phyloP scores from a whole-genome alignment of 2,113 vertebrate species.

The Oxyruncus cristatus region DNA sequence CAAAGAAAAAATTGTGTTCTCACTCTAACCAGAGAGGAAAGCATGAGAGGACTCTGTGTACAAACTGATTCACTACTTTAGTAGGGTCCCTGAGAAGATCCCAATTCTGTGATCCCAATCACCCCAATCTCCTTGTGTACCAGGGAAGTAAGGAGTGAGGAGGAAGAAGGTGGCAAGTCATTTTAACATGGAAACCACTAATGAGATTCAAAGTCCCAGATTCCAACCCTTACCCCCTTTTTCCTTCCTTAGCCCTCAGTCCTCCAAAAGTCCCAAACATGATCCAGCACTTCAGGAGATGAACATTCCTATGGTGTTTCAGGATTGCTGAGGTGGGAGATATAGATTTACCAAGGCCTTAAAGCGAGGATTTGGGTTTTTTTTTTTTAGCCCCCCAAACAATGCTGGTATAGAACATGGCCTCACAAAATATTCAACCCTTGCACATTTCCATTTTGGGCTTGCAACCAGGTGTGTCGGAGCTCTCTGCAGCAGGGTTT shows the following conservation, averaged over 20 bases:
- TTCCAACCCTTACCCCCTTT: neutral
- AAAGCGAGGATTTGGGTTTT: neutral
- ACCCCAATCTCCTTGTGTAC: neutral
- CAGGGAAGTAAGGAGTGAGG: neutral
- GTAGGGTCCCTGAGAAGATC: neutral
- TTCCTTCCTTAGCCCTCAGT: neutral
- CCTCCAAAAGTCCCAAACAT: neutral
- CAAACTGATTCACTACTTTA: neutral
- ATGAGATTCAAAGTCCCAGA: neutral
- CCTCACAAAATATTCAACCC: slow-evolving; percentile 46
- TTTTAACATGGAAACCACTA: neutral
- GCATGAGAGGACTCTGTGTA: neutral
- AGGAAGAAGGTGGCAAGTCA: neutral
- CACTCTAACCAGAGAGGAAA: neutral
- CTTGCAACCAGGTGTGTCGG: slow-evolving; percentile 56
- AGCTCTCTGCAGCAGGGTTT: slow-evolving; percentile 27
- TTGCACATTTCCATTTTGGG: slow-evolving; percentile 61
- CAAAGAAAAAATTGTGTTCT: neutral
- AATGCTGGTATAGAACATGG: slow-evolving; percentile 37
- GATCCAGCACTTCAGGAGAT: neutral
- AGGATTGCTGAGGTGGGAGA: slow-evolving; percentile 3
- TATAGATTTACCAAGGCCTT: neutral
- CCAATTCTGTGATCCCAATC: neutral
- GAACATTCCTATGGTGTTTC: neutral
- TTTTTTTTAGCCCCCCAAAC: neutral